Percentiles rank a stretch among this genome's conserved stretches.
These are phyloP conservation scores for Brachionus koreanus DNA, from an alignment of 1,140 invertebrate species.

Conservation along the genomic window DNA sequence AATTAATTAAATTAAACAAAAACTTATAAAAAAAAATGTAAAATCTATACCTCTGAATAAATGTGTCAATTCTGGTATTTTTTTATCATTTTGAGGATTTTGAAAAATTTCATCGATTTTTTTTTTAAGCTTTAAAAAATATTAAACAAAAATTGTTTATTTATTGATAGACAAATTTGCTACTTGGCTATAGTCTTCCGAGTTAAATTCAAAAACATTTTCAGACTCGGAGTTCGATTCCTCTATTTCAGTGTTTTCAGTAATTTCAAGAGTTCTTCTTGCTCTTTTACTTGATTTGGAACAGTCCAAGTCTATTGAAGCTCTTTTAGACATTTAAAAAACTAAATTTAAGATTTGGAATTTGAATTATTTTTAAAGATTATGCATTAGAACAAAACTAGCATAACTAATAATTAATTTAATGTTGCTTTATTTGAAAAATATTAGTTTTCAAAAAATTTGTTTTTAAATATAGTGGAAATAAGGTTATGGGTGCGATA, in stretches of 20 bases:
- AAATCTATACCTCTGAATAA: conserved; percentile 6
- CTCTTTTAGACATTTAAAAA: conserved; percentile 19
- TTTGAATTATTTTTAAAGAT: background rate
- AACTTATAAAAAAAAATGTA: background rate
- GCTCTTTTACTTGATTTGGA: conserved; percentile 4
- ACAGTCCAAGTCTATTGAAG: background rate
- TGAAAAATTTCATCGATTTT: background rate
- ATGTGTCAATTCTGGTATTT: background rate
- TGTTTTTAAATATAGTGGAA: no score
- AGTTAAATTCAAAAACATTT: background rate
- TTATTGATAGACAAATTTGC: background rate
- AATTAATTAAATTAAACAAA: background rate
- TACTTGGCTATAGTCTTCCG: background rate
- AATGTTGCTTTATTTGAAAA: no score
- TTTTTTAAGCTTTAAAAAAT: background rate
- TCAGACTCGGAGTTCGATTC: background rate
- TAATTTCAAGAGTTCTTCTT: background rate
- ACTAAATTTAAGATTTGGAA: background rate
- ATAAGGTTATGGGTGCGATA: no score
- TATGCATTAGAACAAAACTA: background rate
- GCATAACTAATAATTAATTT: background rate
- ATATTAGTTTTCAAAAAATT: background rate
- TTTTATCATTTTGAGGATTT: background rate
- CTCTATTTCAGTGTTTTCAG: background rate
- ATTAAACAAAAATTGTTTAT: background rate